Percentiles rank a stretch among this genome's conserved stretches.
Evolutionary conservation across 2,797 vertebrate species (phyloP).

Genomic region (Myotis vivesi): DNA sequence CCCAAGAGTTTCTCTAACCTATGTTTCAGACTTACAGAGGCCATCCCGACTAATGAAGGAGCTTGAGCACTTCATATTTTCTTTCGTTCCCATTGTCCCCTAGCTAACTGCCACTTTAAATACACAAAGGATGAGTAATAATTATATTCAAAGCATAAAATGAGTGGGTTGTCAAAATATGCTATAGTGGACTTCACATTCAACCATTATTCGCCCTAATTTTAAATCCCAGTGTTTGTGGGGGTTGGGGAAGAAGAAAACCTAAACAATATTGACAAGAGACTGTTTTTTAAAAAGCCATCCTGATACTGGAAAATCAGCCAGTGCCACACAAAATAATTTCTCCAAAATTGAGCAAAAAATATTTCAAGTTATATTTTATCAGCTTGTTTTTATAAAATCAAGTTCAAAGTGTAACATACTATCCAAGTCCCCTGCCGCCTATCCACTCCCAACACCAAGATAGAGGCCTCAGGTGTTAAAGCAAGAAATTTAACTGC

Average conservation of each 20-base stretch:
- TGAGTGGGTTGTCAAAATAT: conserved; percentile 14
- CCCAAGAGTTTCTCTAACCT: not conserved
- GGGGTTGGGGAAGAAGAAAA: not conserved
- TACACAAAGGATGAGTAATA: conserved; percentile 40
- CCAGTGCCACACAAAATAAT: not conserved
- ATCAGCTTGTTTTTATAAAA: conserved; percentile 43
- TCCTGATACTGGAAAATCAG: not conserved
- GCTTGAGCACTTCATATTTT: not conserved
- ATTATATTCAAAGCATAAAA: conserved; percentile 48
- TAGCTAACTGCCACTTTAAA: conserved; percentile 32
- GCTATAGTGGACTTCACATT: not conserved
- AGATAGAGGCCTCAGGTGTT: not conserved
- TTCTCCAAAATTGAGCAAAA: not conserved
- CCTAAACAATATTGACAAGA: not conserved
- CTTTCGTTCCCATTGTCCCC: not conserved
- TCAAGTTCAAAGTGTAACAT: not conserved
- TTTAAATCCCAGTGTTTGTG: not conserved
- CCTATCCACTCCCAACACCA: not conserved
- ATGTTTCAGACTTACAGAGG: not conserved
- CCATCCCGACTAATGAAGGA: not conserved
- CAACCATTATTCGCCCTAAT: not conserved
- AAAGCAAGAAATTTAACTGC: not conserved
- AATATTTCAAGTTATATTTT: conserved; percentile 35
- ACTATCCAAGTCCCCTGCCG: not conserved
- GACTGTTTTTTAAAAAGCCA: not conserved